Conservation (phyloP, 2,888 invertebrate genomes). For the Campaea margaritaria region DNA sequence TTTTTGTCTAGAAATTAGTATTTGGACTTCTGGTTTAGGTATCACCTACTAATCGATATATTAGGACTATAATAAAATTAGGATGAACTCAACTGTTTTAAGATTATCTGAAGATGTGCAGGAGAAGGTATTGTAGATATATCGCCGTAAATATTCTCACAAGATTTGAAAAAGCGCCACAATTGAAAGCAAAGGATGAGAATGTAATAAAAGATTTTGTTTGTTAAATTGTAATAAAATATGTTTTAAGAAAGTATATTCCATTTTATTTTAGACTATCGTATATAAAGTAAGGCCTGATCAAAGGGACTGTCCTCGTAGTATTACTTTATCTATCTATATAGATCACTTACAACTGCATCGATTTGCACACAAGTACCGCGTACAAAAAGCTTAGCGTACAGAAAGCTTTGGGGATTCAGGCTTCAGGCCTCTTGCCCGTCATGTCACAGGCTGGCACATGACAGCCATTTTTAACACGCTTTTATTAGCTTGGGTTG, state of each 20-base stretch:
- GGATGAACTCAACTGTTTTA: conserved; percentile 8
- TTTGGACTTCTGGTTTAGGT: conserved; percentile 13
- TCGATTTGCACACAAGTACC: too few relatives aligned
- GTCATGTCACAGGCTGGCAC: too few relatives aligned
- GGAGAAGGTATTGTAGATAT: conserved; percentile 24
- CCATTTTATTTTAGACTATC: conserved; percentile 11
- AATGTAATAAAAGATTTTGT: conserved; percentile 19
- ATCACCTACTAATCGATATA: conserved; percentile 15
- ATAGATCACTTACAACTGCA: too few relatives aligned
- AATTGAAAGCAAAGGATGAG: conserved; percentile 16
- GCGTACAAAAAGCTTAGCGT: too few relatives aligned
- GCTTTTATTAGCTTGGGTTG: too few relatives aligned
- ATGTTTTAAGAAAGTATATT: conserved; percentile 26
- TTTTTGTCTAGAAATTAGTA: background rate
- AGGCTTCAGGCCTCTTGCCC: too few relatives aligned
- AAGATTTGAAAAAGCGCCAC: conserved; percentile 22
- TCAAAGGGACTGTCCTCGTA: too few relatives aligned
- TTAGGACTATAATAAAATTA: conserved; percentile 6
- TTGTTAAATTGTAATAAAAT: conserved; percentile 41
- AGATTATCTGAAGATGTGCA: conserved; percentile 17
- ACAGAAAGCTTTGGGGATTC: too few relatives aligned
- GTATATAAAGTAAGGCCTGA: too few relatives aligned
- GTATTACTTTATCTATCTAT: too few relatives aligned
- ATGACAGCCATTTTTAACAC: too few relatives aligned
- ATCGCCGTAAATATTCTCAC: conserved; percentile 4